Evolutionary conservation across 1,140 invertebrate species (phyloP).

Genomic region (Caenorhabditis latens): DNA sequence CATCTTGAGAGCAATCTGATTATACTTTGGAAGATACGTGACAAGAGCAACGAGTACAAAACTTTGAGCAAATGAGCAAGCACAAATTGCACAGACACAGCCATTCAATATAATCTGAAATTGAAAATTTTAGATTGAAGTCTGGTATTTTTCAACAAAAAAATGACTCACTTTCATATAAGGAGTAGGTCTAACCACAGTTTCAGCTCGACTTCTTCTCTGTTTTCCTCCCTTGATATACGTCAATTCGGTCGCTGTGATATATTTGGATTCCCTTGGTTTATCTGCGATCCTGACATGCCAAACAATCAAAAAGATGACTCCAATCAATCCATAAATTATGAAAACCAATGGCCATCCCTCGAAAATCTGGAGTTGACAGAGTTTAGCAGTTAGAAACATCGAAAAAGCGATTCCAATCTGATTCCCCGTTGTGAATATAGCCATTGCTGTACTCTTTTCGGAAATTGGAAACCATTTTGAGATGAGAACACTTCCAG

Average conservation of each 20-base stretch:
- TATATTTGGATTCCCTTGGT: constrained; percentile 57
- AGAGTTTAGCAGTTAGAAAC: constrained; percentile 61
- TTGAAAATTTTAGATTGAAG: background rate
- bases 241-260: constrained; percentile 61
- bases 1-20: constrained; percentile 64
- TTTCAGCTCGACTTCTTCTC: constrained; percentile 54
- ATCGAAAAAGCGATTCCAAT: constrained; percentile 62
- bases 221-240: constrained; percentile 61
- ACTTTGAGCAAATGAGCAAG: constrained; percentile 63
- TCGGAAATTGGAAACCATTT: constrained; percentile 64
- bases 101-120: constrained; percentile 60
- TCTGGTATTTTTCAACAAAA: too few species aligned
- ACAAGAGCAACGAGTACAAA: constrained; percentile 63
- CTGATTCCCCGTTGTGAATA: constrained; percentile 67
- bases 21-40: constrained; percentile 66
- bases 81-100: constrained; percentile 62
- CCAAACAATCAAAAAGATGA: constrained; percentile 60
- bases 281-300: constrained; percentile 50
- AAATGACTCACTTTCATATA: constrained; percentile 59
- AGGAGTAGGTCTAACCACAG: constrained; percentile 58
- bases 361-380: constrained; percentile 58
- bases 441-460: constrained; percentile 64
- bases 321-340: constrained; percentile 55
- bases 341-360: constrained; percentile 64
- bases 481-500: constrained; percentile 63